phyloP scores from a whole-genome alignment of 2,888 invertebrate genomes.

The Cylindroiulus punctatus region DNA sequence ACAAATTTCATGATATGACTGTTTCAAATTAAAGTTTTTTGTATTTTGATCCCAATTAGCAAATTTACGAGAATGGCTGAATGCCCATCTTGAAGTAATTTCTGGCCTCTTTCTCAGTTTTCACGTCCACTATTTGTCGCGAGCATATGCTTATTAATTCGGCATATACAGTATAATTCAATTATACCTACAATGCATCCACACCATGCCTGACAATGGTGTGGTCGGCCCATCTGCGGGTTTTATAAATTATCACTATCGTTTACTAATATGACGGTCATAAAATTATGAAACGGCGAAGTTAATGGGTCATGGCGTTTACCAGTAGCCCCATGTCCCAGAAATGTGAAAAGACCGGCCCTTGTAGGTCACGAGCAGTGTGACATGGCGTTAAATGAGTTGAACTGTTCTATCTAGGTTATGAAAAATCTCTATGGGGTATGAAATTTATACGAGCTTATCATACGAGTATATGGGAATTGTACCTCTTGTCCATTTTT shows the following conservation, averaged over 20 bases:
- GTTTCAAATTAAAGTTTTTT: too few relatives aligned
- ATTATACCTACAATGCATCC: not conserved
- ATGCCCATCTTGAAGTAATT: not conserved
- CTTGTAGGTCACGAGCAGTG: conserved; percentile 8
- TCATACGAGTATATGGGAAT: too few relatives aligned
- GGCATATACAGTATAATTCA: not conserved
- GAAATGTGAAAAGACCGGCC: not conserved
- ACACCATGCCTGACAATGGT: not conserved
- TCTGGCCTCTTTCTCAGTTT: not conserved
- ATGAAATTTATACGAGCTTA: not conserved
- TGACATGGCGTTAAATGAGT: not conserved
- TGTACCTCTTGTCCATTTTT: too few relatives aligned
- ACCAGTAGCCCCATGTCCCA: conserved; percentile 11
- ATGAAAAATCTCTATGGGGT: not conserved
- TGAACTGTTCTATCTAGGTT: not conserved
- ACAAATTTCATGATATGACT: not conserved
- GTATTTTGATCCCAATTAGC: too few relatives aligned
- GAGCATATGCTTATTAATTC: not conserved
- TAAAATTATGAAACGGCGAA: not conserved
- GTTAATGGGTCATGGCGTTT: not conserved
- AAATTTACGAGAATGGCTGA: not conserved
- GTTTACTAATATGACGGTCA: not conserved
- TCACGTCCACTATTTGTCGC: too few relatives aligned
- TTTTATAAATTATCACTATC: not conserved
- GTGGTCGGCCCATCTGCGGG: not conserved